Evolutionary conservation across 2,113 vertebrate genomes (phyloP).

Genomic region (Gasterosteus nipponicus): DNA sequence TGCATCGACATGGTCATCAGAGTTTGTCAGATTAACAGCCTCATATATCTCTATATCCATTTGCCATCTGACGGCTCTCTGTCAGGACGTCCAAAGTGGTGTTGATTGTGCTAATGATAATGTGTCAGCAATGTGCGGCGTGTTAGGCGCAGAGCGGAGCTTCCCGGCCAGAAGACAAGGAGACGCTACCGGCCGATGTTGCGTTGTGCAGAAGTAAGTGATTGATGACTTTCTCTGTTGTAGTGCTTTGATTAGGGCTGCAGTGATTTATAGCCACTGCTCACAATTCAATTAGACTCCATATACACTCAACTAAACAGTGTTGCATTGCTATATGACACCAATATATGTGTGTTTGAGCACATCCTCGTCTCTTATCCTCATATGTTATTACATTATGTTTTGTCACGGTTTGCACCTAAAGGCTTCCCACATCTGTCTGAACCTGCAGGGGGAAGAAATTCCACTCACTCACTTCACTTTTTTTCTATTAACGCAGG

Average conservation of each 20-base stretch:
- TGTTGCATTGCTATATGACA: conserved; percentile 52
- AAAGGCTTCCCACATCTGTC: conserved; percentile 37
- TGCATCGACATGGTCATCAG: conserved; percentile 20
- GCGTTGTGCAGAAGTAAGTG: conserved; percentile 68
- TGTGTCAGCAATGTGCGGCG: conserved; percentile 58
- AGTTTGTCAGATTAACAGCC: conserved; percentile 41
- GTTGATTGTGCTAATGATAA: conserved; percentile 74
- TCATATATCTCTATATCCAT: conserved; percentile 56
- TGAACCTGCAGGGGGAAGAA: conserved; percentile 18
- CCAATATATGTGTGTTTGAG: conserved; percentile 36
- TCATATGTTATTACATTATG: conserved; percentile 36
- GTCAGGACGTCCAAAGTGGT: conserved; percentile 62
- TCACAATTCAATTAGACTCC: conserved; percentile 79
- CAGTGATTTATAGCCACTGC: conserved; percentile 79
- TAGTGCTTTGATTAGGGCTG: conserved; percentile 80
- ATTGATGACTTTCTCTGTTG: conserved; percentile 80
- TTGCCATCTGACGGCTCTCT: conserved; percentile 58
- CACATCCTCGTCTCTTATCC: conserved; percentile 22
- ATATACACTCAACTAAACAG: conserved; percentile 64
- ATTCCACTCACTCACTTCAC: neutral
- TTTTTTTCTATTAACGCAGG: conserved; percentile 49
- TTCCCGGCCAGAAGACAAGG: conserved; percentile 53
- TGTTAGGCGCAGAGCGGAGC: conserved; percentile 41
- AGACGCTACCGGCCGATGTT: conserved; percentile 52
- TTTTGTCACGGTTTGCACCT: conserved; percentile 52